phyloP scores from a whole-genome alignment of 2,888 invertebrate genomes.

The Drosophila emarginata region DNA sequence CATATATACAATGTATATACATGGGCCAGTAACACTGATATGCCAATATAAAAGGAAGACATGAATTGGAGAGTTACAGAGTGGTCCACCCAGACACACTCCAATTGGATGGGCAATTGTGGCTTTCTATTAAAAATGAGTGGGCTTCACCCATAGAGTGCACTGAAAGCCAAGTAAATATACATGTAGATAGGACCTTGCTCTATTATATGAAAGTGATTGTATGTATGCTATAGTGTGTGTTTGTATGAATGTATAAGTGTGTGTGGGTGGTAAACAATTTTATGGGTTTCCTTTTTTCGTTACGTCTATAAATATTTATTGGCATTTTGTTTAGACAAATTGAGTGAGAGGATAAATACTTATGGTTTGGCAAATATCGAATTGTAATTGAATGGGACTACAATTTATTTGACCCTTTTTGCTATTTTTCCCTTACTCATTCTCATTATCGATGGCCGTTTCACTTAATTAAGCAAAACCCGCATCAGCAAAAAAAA shows the following conservation, averaged over 20 bases:
- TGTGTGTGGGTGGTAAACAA: constrained; percentile 43
- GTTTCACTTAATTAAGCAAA: constrained; percentile 62
- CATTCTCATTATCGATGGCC: constrained; percentile 24
- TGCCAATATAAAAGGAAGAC: not conserved
- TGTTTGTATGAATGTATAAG: constrained; percentile 5
- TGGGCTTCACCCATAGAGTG: constrained; percentile 37
- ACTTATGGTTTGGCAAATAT: constrained; percentile 3
- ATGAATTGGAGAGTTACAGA: not conserved
- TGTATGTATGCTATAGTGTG: constrained; percentile 12
- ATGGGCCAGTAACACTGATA: too few relatives aligned
- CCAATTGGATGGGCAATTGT: constrained; percentile 50
- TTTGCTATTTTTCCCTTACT: not conserved
- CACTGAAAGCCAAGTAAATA: constrained; percentile 31
- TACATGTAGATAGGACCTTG: constrained; percentile 7
- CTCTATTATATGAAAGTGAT: constrained; percentile 33
- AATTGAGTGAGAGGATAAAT: constrained; percentile 8
- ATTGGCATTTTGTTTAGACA: constrained; percentile 55
- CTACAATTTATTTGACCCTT: constrained; percentile 9
- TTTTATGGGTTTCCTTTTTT: constrained; percentile 54
- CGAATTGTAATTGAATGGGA: constrained; percentile 6
- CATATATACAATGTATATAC: not conserved
- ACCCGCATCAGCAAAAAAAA: constrained; percentile 61
- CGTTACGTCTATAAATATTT: constrained; percentile 64
- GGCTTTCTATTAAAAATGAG: constrained; percentile 51
- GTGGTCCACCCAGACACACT: constrained; percentile 19